A percentile compares a stretch with the other conserved stretches of the same genome.
Evolutionary conservation across 2,888 invertebrate species (phyloP).

Genomic region (Erebia ligea): DNA sequence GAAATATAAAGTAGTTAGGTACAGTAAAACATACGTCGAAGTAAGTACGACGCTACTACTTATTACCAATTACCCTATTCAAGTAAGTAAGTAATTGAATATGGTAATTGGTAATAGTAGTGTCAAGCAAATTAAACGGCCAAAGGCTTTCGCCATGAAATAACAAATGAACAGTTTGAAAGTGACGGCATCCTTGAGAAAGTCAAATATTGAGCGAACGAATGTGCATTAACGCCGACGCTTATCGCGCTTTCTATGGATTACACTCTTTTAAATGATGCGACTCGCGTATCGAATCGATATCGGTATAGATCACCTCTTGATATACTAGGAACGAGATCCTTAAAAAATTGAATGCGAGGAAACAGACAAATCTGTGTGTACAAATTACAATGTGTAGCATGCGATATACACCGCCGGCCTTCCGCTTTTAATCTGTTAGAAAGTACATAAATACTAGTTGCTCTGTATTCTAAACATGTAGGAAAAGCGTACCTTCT

Average conservation of each 20-base stretch:
- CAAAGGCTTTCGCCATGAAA: slow-evolving; percentile 22
- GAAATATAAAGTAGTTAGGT: no score
- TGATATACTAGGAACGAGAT: neutral
- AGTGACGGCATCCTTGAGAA: slow-evolving; percentile 50
- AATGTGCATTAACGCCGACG: slow-evolving; percentile 39
- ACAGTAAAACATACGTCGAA: no score
- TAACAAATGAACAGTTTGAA: slow-evolving; percentile 39
- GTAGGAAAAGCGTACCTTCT: no score
- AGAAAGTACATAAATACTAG: no score
- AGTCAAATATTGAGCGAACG: slow-evolving; percentile 47
- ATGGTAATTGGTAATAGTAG: slow-evolving; percentile 3
- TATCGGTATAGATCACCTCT: neutral
- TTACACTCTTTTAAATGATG: slow-evolving; percentile 11
- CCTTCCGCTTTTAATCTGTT: no score
- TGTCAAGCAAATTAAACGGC: slow-evolving; percentile 27
- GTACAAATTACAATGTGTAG: no score
- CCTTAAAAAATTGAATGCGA: no score
- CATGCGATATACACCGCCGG: no score
- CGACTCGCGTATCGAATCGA: neutral
- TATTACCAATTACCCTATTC: no score
- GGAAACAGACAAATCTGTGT: no score
- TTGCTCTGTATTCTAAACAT: no score
- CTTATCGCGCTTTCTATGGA: slow-evolving; percentile 43
- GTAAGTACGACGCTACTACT: no score
- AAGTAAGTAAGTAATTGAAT: neutral